These are phyloP conservation scores for Eristalinus aeneus DNA, from an alignment of 2,888 invertebrate genomes.

Conservation along the genomic window DNA sequence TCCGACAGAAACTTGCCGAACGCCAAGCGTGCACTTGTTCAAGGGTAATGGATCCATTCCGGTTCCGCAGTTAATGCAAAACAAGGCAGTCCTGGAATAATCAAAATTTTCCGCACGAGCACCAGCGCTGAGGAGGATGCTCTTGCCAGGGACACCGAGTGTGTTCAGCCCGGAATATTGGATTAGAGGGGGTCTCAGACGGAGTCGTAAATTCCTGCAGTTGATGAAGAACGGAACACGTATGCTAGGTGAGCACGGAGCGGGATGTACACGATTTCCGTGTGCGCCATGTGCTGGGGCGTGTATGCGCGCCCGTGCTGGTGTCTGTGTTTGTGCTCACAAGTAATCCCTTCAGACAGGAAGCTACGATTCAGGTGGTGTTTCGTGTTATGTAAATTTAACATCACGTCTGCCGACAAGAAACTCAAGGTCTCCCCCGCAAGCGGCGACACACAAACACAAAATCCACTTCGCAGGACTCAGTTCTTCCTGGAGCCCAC, in stretches of 20 bases:
- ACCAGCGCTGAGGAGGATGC: conserved; percentile 10
- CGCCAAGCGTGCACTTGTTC: neutral
- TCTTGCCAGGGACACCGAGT: neutral
- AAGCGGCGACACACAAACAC: conserved; percentile 1
- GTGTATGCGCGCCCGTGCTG: neutral
- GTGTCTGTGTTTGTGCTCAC: neutral
- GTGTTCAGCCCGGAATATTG: conserved; percentile 51
- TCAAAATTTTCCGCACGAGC: conserved; percentile 38
- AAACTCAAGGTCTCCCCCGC: conserved; percentile 11
- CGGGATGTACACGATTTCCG: conserved; percentile 33
- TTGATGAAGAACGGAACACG: conserved; percentile 47
- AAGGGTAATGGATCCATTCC: neutral
- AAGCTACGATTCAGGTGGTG: conserved; percentile 31
- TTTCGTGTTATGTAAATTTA: conserved; percentile 60
- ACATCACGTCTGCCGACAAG: conserved; percentile 43
- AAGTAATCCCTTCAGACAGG: conserved; percentile 50
- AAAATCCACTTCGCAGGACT: conserved; percentile 8
- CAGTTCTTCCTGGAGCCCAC: neutral
- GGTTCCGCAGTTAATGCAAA: neutral
- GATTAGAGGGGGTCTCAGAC: conserved; percentile 49
- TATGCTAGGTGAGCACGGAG: conserved; percentile 8
- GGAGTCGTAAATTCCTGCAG: conserved; percentile 55
- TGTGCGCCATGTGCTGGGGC: conserved; percentile 12
- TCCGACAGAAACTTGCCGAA: neutral
- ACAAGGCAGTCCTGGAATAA: neutral